Base-by-base conservation (phyloP, 2,113 vertebrate genomes). In the Poeciliopsis prolifica region DNA sequence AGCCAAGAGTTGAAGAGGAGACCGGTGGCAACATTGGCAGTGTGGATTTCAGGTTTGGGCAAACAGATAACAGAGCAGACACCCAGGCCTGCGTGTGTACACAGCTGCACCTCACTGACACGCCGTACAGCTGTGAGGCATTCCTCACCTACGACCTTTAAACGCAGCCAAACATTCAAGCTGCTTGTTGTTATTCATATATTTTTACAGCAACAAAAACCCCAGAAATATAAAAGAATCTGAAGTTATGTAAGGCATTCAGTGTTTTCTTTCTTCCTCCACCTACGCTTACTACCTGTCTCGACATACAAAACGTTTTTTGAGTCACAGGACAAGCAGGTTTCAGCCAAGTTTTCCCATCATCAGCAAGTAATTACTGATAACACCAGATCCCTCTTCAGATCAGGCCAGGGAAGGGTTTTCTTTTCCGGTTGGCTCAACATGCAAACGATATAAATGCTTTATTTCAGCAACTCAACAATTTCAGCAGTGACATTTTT, bases 101-200 rank as follows among this genome's bases (percentile, higher is more conserved):
- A 78, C 68, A 86, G 76, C 72, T 78, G 77, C 31, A 44, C 81
- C 44, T 67, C 54, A 51, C 51, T 42, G 73, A 75, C 78, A 85
- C 48, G 68, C 63, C 40, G 61, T 4, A 65, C 77, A 83, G 75
- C 74, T 86, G 84, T 62, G 61, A 12, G 28, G 31, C 13, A 5
- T 22, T 66, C 79, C 70, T 72, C 77, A 58, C 28, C 37, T 33
- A 11, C 22, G n/a, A 40, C 17, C 5, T 74, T 84, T 60, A 75
- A 61, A 81, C 1, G 51, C 67, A 70, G 22, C 60, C 42, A 79
- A 83, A 69, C 51, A 7, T 61, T 19, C 29, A 63, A 63, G 69
- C 73, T 60, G 31, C 63, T 68, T 67, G 74, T 37, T 42, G 40
- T 65, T 66, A 70, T 68, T 35, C 44, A 3, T 68, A 81, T 67